phyloP scores from a whole-genome alignment of 1,140 invertebrate genomes.

The Samia ricini region DNA sequence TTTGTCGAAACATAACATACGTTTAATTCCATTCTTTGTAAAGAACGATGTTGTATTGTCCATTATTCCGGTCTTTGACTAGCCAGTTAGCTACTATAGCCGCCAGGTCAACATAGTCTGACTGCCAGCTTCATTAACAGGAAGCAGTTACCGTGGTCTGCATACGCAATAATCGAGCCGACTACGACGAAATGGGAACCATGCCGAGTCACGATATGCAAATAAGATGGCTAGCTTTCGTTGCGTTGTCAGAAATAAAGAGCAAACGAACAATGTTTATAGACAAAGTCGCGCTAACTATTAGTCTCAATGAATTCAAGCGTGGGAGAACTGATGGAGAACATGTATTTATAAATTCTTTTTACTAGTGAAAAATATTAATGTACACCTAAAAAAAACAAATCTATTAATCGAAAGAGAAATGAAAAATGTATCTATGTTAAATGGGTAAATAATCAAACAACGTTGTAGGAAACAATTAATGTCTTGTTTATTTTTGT shows the following conservation, averaged over 20 bases:
- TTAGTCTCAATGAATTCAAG: background rate
- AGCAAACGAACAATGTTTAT: slow-evolving; percentile 9
- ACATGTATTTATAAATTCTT: background rate
- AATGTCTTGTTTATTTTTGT: no score
- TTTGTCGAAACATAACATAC: background rate
- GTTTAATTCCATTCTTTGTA: slow-evolving; percentile 4
- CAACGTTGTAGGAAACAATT: no score
- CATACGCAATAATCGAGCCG: slow-evolving; percentile 50
- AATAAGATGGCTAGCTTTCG: slow-evolving; percentile 23
- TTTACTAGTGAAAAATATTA: no score
- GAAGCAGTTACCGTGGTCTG: slow-evolving; percentile 52
- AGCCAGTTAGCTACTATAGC: slow-evolving; percentile 6
- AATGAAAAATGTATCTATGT: no score
- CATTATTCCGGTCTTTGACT: slow-evolving; percentile 11
- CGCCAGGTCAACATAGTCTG: slow-evolving; percentile 6
- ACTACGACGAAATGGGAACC: slow-evolving; percentile 29
- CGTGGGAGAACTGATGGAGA: background rate
- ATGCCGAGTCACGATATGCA: slow-evolving; percentile 31
- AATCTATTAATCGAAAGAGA: background rate
- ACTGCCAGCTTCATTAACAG: slow-evolving; percentile 59
- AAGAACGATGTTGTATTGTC: slow-evolving; percentile 11
- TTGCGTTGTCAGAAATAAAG: slow-evolving; percentile 16
- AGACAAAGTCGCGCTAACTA: background rate
- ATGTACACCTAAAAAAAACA: no score
- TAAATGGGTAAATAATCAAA: no score